phyloP scores from a whole-genome alignment of 2,888 invertebrate genomes.

The Deilephila elpenor region DNA sequence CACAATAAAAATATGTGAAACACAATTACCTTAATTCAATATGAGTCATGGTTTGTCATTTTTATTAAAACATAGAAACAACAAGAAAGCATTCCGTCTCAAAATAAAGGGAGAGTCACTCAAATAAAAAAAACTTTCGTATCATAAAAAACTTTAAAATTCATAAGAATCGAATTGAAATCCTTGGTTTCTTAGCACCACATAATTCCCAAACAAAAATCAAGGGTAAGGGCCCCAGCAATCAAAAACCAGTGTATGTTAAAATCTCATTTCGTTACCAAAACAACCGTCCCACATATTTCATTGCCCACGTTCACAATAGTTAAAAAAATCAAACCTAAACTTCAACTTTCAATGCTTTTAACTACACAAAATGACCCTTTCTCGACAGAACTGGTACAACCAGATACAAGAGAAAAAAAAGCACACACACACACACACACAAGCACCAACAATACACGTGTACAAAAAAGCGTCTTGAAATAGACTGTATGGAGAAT shows the following conservation, averaged over 20 bases:
- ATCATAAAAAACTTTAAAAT: too few relatives aligned
- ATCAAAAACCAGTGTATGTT: neutral
- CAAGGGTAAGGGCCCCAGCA: neutral
- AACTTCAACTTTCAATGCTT: conserved; percentile 40
- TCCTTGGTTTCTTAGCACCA: too few relatives aligned
- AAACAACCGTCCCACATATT: neutral
- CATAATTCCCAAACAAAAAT: neutral
- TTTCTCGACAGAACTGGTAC: conserved; percentile 46
- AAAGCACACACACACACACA: conserved; percentile 42
- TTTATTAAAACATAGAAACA: too few relatives aligned
- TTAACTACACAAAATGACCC: conserved; percentile 60
- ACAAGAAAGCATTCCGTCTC: too few relatives aligned
- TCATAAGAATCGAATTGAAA: too few relatives aligned
- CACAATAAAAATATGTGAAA: too few relatives aligned
- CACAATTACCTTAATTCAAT: too few relatives aligned
- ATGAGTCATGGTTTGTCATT: too few relatives aligned
- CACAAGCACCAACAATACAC: conserved; percentile 35
- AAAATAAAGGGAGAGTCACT: too few relatives aligned
- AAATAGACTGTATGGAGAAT: conserved; percentile 13
- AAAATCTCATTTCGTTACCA: neutral
- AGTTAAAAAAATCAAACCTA: conserved; percentile 53
- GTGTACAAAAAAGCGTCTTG: conserved; percentile 45
- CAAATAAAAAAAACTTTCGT: too few relatives aligned
- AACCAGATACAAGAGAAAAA: conserved; percentile 42
- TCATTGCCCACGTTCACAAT: conserved; percentile 33